Base-by-base conservation (phyloP, 2,888 invertebrate genomes). In the Eueremaeus valkanovi region DNA sequence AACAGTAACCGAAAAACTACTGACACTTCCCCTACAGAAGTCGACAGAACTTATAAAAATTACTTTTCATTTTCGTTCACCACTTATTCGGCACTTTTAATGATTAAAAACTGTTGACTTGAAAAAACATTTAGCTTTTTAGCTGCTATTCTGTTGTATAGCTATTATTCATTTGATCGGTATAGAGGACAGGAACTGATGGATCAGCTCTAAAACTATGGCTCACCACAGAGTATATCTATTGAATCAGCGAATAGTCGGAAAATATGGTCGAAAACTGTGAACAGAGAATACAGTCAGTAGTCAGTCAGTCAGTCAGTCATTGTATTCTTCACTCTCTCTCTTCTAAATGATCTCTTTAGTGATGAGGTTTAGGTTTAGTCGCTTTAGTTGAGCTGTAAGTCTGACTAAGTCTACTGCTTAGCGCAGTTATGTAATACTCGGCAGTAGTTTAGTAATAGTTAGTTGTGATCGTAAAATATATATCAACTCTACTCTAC, bases 61-160 rank as follows among this genome's bases (percentile, higher is more conserved):
- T 31, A 33, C 16, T 3, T n/a, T 45, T 42, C 11, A 18, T 16
- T 45, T 21, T 68, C n/a, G 24, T 24, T 40, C 40, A 18, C 18
- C 49, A 33, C 27, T 72, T 31, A 33, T 72, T 55, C 45, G 33
- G 31, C 55, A 51, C 72, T 72, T 72, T 61, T 68, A 36, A 68
- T 68, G 68, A 68, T 68, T 68, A 68, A 72, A 51, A 72, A 51
- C 45, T n/a, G 29, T 49, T 55, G 40, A 27, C 24, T 36, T 68
- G 3, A 40, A 68, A 68, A 24, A 68, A 68, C 68, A 68, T 68
- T 61, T 68, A 40, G 68, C 63, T 68, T 68, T 40, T 68, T 63
- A 58, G 58, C 58, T 58, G 58, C 31, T 58, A 2, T 21, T 21
- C 6, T 45, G 42, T 40, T 11, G 16, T 45, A 18, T 45, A 33